phyloP scores from a whole-genome alignment of 2,888 invertebrate species.

The Euproctis similis region DNA sequence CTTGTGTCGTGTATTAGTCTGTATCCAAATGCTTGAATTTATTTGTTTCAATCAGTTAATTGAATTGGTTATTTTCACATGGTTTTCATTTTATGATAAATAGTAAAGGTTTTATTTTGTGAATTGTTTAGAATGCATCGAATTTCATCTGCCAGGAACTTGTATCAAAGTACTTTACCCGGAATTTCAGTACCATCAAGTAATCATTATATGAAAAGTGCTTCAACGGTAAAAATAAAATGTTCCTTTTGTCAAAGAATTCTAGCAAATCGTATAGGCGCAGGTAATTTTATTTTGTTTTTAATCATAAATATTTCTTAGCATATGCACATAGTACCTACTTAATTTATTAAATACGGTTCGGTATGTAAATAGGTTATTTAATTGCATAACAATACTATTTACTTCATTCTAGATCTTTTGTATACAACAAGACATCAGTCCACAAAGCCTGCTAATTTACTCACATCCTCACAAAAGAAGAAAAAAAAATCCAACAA shows the following conservation, averaged over 20 bases:
- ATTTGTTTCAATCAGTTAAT: too few relatives aligned
- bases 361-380: constrained; percentile 29
- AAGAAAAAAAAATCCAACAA: constrained; percentile 65
- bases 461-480: constrained; percentile 49
- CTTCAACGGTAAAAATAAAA: constrained; percentile 46
- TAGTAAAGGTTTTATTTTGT: constrained; percentile 26
- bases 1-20: too few relatives aligned
- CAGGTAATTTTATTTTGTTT: constrained; percentile 37
- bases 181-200: constrained; percentile 38
- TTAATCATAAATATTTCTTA: background rate
- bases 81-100: constrained; percentile 43
- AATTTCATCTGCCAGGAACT: constrained; percentile 51
- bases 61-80: constrained; percentile 65
- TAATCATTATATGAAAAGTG: constrained; percentile 32
- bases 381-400: constrained; percentile 56
- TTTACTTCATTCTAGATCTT: constrained; percentile 45
- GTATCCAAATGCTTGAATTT: too few relatives aligned
- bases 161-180: constrained; percentile 57
- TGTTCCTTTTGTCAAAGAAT: constrained; percentile 63
- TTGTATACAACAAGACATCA: constrained; percentile 46
- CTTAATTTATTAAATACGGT: background rate
- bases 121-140: constrained; percentile 57
- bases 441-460: constrained; percentile 60
- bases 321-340: too few relatives aligned
- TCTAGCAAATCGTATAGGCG: constrained; percentile 40